These are phyloP conservation scores for Philereme vetulata DNA, from an alignment of 2,888 invertebrate genomes.

Conservation along the genomic window DNA sequence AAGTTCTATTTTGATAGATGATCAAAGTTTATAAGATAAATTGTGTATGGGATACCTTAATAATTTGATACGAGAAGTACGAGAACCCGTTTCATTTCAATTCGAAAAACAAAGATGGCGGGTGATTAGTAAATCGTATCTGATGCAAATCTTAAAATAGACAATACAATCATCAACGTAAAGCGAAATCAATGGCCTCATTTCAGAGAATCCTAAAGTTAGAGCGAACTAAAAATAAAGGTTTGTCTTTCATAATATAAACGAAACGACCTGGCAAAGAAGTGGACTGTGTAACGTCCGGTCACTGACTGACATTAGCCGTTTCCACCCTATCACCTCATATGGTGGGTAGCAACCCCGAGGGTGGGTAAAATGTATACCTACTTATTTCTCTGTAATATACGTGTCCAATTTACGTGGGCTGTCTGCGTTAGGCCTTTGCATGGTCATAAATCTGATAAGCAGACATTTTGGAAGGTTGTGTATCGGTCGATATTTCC, in stretches of 20 bases:
- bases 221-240: constrained; percentile 63
- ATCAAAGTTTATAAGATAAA: constrained; percentile 44
- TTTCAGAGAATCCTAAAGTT: constrained; percentile 50
- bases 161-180: constrained; percentile 44
- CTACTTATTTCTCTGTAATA: constrained; percentile 30
- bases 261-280: constrained; percentile 58
- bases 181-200: constrained; percentile 58
- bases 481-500: constrained; percentile 9
- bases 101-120: constrained; percentile 6
- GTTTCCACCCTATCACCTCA: constrained; percentile 43
- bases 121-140: constrained; percentile 1
- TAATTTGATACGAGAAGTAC: not conserved
- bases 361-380: constrained; percentile 33
- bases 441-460: constrained; percentile 19
- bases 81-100: constrained; percentile 1
- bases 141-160: constrained; percentile 24
- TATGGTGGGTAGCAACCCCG: constrained; percentile 38
- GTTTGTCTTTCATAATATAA: constrained; percentile 47
- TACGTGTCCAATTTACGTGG: constrained; percentile 18
- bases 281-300: constrained; percentile 57
- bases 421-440: constrained; percentile 15
- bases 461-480: constrained; percentile 10
- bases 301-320: constrained; percentile 58
- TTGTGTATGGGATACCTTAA: constrained; percentile 11
- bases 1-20: constrained; percentile 61